Base-by-base conservation (phyloP, 1,140 invertebrate genomes). In the Zaprionus capensis region DNA sequence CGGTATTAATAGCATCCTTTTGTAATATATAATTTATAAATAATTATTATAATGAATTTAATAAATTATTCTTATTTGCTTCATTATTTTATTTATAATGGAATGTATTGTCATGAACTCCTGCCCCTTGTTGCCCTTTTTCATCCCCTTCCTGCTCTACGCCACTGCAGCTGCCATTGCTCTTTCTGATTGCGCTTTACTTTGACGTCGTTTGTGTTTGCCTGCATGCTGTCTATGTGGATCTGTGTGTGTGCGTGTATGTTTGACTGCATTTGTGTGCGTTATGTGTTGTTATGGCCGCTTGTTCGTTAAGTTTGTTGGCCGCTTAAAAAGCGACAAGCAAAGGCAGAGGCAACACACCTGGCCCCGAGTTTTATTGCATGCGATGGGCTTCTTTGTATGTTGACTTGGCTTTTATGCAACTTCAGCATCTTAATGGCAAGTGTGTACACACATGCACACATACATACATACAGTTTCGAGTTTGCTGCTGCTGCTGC, bases 111-210 rank as follows among this genome's bases (percentile, higher is more conserved):
- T 7, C 22, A 22, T 12, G 17, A 4, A 20, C 46, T 51, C 20
- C 46, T 22, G 20, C 2, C 22, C 4, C 22, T 14, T 51, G 46
- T 7, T 51, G 6, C 38, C 1, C 15, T 28, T 38, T 34, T 46
- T 63, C 3, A 15, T 5, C 36, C 66, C 81, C 56, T 36, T 66
- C 49, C 12, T 9, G n/a, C 22, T 0, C 76, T 59, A 86, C 74
- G 74, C 71, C 84, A 55, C 78, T 88, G 80, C 22, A 59, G 75
- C 46, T 87, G 78, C 77, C 78, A 70, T 78, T 82, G 76, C 80
- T 70, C 68, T 78, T 81, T 70, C 61, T 63, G 31, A 55, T 68
- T 78, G 66, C 71, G 66, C 53, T 75, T 81, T 59, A 55, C 71
- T 66, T 36, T 62, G 63, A 58, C 72, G 80, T 53, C 41, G 64